Evolutionary conservation across 2,888 invertebrate species (phyloP).

Genomic region (Drosophila neutralis): DNA sequence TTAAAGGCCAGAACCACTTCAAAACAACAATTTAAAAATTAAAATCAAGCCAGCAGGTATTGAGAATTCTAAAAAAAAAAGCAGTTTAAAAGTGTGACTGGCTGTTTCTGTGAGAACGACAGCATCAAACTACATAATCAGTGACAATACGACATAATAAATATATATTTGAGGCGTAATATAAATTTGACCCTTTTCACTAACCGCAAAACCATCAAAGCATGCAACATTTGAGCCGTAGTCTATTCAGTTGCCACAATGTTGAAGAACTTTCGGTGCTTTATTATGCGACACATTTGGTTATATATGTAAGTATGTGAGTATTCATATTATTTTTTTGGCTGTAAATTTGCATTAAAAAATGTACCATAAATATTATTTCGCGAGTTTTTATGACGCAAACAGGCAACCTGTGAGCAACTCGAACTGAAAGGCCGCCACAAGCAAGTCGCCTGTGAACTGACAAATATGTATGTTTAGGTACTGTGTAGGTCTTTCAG

Average conservation of each 20-base stretch:
- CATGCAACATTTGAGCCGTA: constrained; percentile 2
- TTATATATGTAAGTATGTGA: constrained; percentile 32
- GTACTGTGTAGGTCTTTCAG: constrained; percentile 22
- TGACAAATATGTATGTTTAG: constrained; percentile 3
- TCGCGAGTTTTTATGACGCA: constrained; percentile 62
- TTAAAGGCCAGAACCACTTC: neutral
- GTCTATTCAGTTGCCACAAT: constrained; percentile 1
- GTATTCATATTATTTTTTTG: constrained; percentile 63
- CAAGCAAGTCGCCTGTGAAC: constrained; percentile 14
- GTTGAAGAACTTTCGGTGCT: constrained; percentile 19
- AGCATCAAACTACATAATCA: neutral
- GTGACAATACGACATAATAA: neutral
- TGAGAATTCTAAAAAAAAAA: neutral
- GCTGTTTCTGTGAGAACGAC: neutral
- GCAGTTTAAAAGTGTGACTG: neutral
- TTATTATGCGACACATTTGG: constrained; percentile 33
- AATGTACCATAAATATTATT: constrained; percentile 78
- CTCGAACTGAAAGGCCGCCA: constrained; percentile 11
- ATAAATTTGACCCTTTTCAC: constrained; percentile 17
- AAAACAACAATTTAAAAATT: too few relatives aligned
- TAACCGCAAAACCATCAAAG: constrained; percentile 2
- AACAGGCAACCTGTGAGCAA: constrained; percentile 45
- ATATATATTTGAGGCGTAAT: neutral
- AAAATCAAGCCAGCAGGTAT: neutral
- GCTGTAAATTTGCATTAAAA: constrained; percentile 75